Base-by-base conservation (phyloP, 1,140 invertebrate species). In the Solenopsis fugax region DNA sequence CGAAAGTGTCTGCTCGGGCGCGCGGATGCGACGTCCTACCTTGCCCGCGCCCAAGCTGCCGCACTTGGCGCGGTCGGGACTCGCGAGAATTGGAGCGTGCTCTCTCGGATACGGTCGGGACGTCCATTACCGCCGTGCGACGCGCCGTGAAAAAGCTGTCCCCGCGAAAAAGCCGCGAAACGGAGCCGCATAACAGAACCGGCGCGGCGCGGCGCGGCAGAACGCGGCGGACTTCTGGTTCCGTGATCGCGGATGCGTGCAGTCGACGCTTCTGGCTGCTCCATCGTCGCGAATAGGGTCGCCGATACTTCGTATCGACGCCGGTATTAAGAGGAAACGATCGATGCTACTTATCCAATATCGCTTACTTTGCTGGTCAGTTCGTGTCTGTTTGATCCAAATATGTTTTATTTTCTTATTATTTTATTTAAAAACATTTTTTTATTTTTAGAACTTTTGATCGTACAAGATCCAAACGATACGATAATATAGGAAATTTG, bases 61-160 rank as follows among this genome's bases (percentile, higher is more conserved):
- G 76, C 34, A 72, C 78, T 71, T 72, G 60, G 24, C 60, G 34
- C 48, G 21, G 80, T 7, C 52, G 60, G 29, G n/a, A 73, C 86
- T 89, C 88, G 88, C 75, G 87, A 92, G 93, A 94, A 94, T 93
- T 94, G 92, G 94, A 94, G 93, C 94, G 93, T 91, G 93, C 85
- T 81, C 82, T 82, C 54, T 73, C 88, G 88, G 91, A 92, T 93
- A 93, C 92, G 93, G 90, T 91, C 88, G 88, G 81, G 81, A 82
- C 87, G 91, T 92, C 91, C 92, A 93, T 94, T 94, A 93, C 93
- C 81, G 78, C 90, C 84, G 91, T 87, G 89, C 87, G 87, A 87
- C 81, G 78, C 86, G 82, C 58, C 88, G 88, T 92, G 89, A 94
- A 94, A 94, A 93, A 94, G 89, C 87, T 92, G 93, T 93, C 91